A percentile compares a stretch with the other conserved stretches of the same genome.
Evolutionary conservation across 2,888 invertebrate genomes (phyloP).

Genomic region (Sinhomidia bicolor): DNA sequence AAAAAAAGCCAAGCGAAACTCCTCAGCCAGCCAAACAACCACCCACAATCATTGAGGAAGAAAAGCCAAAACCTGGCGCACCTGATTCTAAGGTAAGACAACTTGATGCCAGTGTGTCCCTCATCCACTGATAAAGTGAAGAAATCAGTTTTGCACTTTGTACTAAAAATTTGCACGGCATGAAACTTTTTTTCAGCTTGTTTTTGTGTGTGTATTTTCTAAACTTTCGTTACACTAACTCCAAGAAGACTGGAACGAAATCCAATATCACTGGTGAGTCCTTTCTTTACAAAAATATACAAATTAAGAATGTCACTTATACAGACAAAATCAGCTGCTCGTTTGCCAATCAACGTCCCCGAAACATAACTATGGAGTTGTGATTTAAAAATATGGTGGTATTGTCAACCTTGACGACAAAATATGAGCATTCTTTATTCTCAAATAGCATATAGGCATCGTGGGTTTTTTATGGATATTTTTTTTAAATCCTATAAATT

Average conservation of each 20-base stretch:
- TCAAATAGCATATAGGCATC: neutral
- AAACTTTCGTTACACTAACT: neutral
- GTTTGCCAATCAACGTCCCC: neutral
- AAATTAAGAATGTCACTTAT: neutral
- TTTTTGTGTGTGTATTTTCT: neutral
- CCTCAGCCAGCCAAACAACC: constrained; percentile 61
- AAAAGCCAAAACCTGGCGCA: constrained; percentile 68
- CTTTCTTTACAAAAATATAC: neutral
- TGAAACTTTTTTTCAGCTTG: neutral
- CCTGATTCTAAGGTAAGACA: constrained; percentile 56
- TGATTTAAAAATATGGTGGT: neutral
- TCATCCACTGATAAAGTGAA: neutral
- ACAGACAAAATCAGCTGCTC: too few relatives aligned
- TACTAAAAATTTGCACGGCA: neutral
- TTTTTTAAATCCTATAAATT: neutral
- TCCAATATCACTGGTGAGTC: neutral
- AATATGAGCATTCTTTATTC: neutral
- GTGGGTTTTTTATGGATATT: neutral
- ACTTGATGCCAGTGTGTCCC: neutral
- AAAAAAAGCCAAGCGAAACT: constrained; percentile 64
- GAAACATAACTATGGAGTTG: neutral
- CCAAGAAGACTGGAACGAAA: neutral
- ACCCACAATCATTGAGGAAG: constrained; percentile 70
- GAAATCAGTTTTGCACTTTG: neutral
- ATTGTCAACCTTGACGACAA: neutral